Evolutionary conservation across 2,113 vertebrate species (phyloP).

Genomic region (Dasyornis broadbenti): DNA sequence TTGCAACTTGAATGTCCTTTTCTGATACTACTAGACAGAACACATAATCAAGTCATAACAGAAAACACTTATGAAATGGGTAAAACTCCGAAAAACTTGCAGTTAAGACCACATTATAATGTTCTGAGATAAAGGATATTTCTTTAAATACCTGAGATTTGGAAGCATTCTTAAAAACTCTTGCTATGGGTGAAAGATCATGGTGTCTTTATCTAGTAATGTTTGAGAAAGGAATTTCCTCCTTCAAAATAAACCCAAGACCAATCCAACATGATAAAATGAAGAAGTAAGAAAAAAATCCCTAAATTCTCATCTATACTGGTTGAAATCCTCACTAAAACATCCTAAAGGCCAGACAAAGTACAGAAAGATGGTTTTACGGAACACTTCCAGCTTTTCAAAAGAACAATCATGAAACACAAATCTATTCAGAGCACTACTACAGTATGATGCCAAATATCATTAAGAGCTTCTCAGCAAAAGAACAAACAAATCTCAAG

Average conservation of each 20-base stretch:
- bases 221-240: not conserved
- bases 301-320: not conserved
- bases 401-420: not conserved
- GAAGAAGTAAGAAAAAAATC: not conserved
- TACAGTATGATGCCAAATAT: not conserved
- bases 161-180: not conserved
- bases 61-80: not conserved
- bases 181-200: not conserved
- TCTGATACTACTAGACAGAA: not conserved
- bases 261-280: not conserved
- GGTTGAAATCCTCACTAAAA: not conserved
- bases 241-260: not conserved
- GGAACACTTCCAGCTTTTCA: not conserved
- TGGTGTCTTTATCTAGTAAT: not conserved
- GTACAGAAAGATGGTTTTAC: not conserved
- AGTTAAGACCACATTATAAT: not conserved
- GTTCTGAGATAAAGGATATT: not conserved
- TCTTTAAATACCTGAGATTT: not conserved
- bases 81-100: not conserved
- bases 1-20: not conserved
- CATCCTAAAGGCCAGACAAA: not conserved
- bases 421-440: not conserved
- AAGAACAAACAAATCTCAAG: conserved; percentile 6
- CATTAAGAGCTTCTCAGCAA: not conserved
- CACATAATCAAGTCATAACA: not conserved